Base-by-base conservation (phyloP, 1,140 invertebrate genomes). In the Papilio dardanus region DNA sequence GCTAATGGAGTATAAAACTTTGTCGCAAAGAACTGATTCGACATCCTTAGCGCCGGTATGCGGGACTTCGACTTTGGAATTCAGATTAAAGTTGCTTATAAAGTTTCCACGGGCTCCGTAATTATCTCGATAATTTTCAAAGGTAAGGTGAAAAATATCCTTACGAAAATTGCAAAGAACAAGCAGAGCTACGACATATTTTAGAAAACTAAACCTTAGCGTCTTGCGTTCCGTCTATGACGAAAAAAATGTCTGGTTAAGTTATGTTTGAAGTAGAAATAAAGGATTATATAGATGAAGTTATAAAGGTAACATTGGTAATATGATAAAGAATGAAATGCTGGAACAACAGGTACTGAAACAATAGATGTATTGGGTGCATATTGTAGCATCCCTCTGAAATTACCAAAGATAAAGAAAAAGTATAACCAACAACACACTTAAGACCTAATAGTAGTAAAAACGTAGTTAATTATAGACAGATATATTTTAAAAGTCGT, bases 111-210 rank as follows among this genome's bases (percentile, higher is more conserved):
- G 30, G 54, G 75, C 71, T 62, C 35, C 31, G 42, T 71, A 83
- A 84, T 87, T 87, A 87, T 87, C 85, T 68, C 66, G 76, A 79
- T 74, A 83, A 87, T 85, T 87, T 84, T 58, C 40, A 42, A 74
- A 35, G 71, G 75, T 76, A 75, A 84, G 85, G 78, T 80, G 81
- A 82, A 82, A 86, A 86, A 86, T 78, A 83, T 80, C 30, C 74
- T 16, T 68, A 37, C 33, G 77, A 76, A 80, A 83, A 80, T 74
- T 50, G 35, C 6, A 14, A 54, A 5, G 46, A 74, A 65, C 54
- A 62, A 74, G 75, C 37, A 19, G 35, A 14, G n/a, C 10, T 30
- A 71, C 40, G 3, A 42, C n/a, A 54, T 42, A 16, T 37, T 37
- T 37, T 37, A 37, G 10, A 8, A 37, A 37, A 37, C 1, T 12